Evolutionary conservation across 2,888 invertebrate species (phyloP).

Genomic region (Drosophila emarginata): DNA sequence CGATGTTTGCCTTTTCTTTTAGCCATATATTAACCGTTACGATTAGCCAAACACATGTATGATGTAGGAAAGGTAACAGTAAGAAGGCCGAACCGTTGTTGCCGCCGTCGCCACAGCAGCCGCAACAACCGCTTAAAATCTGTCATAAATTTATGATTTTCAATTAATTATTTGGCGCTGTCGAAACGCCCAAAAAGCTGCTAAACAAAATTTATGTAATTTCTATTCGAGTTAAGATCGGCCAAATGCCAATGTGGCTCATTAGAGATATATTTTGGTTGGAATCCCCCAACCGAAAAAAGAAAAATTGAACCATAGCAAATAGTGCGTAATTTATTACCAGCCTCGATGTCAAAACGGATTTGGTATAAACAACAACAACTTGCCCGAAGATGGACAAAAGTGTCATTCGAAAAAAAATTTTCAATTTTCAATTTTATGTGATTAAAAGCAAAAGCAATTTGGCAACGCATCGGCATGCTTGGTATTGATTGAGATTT

Average conservation of each 20-base stretch:
- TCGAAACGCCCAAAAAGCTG: slow-evolving; percentile 68
- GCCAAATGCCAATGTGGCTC: slow-evolving; percentile 75
- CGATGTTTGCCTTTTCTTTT: slow-evolving; percentile 5
- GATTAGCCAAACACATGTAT: slow-evolving; percentile 53
- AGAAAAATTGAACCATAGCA: slow-evolving; percentile 27
- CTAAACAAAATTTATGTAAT: slow-evolving; percentile 63
- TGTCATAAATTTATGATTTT: slow-evolving; percentile 77
- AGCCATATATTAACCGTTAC: slow-evolving; percentile 61
- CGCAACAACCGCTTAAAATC: slow-evolving; percentile 60
- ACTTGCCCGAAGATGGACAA: slow-evolving; percentile 29
- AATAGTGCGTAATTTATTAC: slow-evolving; percentile 73
- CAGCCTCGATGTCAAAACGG: slow-evolving; percentile 43
- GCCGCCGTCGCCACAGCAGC: not conserved
- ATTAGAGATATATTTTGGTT: slow-evolving; percentile 50
- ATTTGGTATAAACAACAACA: slow-evolving; percentile 19
- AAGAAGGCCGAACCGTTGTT: slow-evolving; percentile 13
- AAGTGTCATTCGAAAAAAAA: slow-evolving; percentile 70
- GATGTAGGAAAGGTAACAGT: slow-evolving; percentile 18
- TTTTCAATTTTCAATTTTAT: slow-evolving; percentile 35
- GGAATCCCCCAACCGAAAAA: slow-evolving; percentile 17
- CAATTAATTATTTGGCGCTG: slow-evolving; percentile 66
- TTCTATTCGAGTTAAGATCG: slow-evolving; percentile 38
- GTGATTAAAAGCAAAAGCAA: slow-evolving; percentile 53
- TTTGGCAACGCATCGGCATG: slow-evolving; percentile 74
- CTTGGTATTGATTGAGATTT: slow-evolving; percentile 72